Base-by-base conservation (phyloP, 2,888 invertebrate species). In the Spisula subtruncata region DNA sequence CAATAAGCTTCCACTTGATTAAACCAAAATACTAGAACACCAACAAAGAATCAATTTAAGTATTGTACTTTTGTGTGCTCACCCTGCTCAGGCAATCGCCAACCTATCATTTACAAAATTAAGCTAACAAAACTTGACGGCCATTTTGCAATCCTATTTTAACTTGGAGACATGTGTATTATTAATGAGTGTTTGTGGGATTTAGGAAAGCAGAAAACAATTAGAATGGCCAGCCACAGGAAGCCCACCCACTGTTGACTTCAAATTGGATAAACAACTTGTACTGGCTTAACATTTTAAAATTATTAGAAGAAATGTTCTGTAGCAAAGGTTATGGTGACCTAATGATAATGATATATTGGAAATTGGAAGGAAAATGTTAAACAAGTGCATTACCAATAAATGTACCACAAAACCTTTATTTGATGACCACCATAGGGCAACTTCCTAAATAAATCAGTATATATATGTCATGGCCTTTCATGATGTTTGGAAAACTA, bases 1-100 rank as follows among this genome's bases (percentile, higher is more conserved):
- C 75, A 79, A n/a, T 20, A 48, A 80, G 54, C 54, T 85, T 79
- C 85, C 32, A 56, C n/a, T 25, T 79, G 79, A 79, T 85, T 85
- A 85, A 56, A 32, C 80, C 32, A 25, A 85, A 85, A 79, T 85
- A 85, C 75, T 54, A 35, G 20, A 41, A 85, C 71, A 75, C 75
- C 75, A 35, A 75, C 75, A 75, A 32, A 75, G 75, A 75, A 75
- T 75, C 35, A 75, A 75, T 35, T 75, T 35, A 75, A 75, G 25
- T 12, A 75, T 75, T 35, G 75, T 75, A 75, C 25, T 75, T 35
- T 18, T 75, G 75, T 35, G 35, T 75, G 18, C n/a, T 5, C 16
- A 12, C n/a, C n/a, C 5, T 48, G n/a, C 60, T 0, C 4, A 32
- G 14, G 35, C 32, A 2, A 75, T 75, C 75, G 32, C 32, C 18